Evolutionary conservation across 2,113 vertebrate genomes (phyloP).

Genomic region (Turnix velox): DNA sequence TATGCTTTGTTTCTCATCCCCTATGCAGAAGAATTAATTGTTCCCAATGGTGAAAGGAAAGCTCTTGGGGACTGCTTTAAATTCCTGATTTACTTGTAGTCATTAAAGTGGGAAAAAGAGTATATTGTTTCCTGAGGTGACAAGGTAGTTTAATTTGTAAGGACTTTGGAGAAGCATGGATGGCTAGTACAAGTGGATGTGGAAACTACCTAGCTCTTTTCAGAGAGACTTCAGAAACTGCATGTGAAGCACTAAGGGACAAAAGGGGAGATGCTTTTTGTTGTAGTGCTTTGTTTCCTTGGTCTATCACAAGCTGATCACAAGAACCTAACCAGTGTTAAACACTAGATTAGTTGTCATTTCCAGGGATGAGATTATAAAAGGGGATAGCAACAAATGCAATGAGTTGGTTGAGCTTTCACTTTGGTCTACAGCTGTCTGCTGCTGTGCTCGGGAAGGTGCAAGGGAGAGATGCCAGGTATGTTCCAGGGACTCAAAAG

Average conservation of each 20-base stretch:
- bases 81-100: neutral
- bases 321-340: neutral
- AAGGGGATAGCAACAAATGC: neutral
- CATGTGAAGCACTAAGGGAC: neutral
- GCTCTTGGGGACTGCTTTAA: neutral
- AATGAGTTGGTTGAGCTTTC: neutral
- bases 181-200: neutral
- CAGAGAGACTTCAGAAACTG: neutral
- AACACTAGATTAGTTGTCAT: neutral
- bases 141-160: neutral
- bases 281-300: neutral
- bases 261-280: neutral
- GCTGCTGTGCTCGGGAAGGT: neutral
- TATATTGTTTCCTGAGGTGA: neutral
- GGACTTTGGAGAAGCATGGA: neutral
- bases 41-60: neutral
- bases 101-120: neutral
- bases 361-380: neutral
- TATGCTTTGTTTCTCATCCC: neutral
- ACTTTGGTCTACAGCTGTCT: accelerated
- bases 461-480: neutral
- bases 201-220: neutral
- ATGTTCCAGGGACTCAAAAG: neutral
- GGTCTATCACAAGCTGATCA: neutral
- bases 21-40: neutral